Evolutionary conservation across 2,888 invertebrate species (phyloP).

Genomic region (Pristionchus fissidentatus): DNA sequence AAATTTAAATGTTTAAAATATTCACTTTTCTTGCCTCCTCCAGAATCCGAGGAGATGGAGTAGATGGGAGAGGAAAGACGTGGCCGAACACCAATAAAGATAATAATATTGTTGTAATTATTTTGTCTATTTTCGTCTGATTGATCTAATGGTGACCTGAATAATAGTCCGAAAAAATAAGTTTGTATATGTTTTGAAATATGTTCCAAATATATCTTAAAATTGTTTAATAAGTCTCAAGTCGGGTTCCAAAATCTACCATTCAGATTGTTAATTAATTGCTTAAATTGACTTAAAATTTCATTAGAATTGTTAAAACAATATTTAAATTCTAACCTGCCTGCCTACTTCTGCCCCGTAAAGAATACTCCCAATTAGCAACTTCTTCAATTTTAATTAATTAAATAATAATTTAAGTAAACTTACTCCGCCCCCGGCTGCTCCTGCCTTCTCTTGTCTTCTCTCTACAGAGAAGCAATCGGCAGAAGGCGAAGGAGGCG

Average conservation of each 20-base stretch:
- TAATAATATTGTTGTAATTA: neutral
- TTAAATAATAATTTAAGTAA: neutral
- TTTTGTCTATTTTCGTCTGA: neutral
- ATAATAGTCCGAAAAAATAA: neutral
- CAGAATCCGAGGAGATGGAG: constrained; percentile 1
- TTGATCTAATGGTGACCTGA: neutral
- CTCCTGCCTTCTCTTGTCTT: neutral
- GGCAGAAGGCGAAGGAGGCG: neutral
- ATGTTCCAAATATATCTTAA: too few relatives aligned
- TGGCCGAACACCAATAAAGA: neutral
- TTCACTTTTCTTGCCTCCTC: constrained; percentile 14
- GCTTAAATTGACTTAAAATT: too few relatives aligned
- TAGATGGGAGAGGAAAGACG: constrained; percentile 39
- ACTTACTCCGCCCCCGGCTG: neutral
- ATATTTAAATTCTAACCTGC: too few relatives aligned
- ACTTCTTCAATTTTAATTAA: too few relatives aligned
- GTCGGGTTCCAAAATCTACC: too few relatives aligned
- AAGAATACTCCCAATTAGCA: too few relatives aligned
- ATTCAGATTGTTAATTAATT: too few relatives aligned
- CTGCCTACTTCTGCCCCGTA: too few relatives aligned
- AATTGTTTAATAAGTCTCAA: too few relatives aligned
- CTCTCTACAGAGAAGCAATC: neutral
- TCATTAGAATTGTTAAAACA: too few relatives aligned
- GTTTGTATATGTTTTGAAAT: neutral
- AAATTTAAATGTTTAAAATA: neutral